These are phyloP conservation scores for Orthosia cruda DNA, from an alignment of 2,888 invertebrate species.

Conservation along the genomic window DNA sequence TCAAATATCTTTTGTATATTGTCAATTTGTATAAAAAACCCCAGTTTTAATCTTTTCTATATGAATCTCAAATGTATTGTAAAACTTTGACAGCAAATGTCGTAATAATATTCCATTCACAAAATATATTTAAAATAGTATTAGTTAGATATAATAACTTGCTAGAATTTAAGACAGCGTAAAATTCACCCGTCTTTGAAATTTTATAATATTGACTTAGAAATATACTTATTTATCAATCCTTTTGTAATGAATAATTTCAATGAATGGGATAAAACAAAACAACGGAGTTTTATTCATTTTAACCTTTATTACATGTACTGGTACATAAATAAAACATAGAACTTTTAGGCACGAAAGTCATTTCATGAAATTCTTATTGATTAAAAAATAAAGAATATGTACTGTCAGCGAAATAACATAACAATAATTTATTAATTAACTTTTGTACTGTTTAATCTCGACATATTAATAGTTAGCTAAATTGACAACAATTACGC, in stretches of 20 bases:
- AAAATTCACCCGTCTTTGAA: slow-evolving; percentile 92
- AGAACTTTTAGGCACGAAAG: slow-evolving; percentile 68
- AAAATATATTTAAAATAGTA: slow-evolving; percentile 87
- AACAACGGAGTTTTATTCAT: slow-evolving; percentile 77
- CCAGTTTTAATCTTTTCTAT: slow-evolving; percentile 59
- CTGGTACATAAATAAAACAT: slow-evolving; percentile 70
- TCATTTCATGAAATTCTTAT: slow-evolving; percentile 35
- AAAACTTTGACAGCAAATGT: slow-evolving; percentile 66
- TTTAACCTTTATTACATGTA: slow-evolving; percentile 80
- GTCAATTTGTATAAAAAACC: slow-evolving; percentile 63
- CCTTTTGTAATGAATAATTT: slow-evolving; percentile 89
- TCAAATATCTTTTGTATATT: slow-evolving; percentile 70
- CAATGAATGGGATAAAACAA: slow-evolving; percentile 88
- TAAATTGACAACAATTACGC: slow-evolving; percentile 50
- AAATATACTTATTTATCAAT: slow-evolving; percentile 92
- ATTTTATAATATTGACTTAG: slow-evolving; percentile 92
- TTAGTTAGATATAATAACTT: slow-evolving; percentile 83
- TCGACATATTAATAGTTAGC: slow-evolving; percentile 37
- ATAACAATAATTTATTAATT: slow-evolving; percentile 39
- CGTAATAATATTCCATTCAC: slow-evolving; percentile 90
- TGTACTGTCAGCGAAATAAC: slow-evolving; percentile 44
- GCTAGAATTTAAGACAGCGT: slow-evolving; percentile 88
- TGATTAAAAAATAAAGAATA: slow-evolving; percentile 34
- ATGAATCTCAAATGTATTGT: slow-evolving; percentile 53
- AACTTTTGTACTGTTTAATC: slow-evolving; percentile 63